phyloP scores from a whole-genome alignment of 2,113 vertebrate species.

The Vulpes ferrilata region DNA sequence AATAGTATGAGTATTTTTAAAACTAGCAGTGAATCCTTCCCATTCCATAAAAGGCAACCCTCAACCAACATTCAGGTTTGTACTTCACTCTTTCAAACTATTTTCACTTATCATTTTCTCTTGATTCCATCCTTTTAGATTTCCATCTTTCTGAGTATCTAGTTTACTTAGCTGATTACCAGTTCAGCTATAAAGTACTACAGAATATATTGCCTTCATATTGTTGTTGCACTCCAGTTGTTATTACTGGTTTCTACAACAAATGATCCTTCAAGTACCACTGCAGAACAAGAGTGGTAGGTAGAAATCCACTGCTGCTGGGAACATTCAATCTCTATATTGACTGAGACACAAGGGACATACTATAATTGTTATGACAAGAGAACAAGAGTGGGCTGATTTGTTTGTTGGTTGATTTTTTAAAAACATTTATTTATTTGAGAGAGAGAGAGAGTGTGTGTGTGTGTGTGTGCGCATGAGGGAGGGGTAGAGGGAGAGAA shows the following conservation, averaged over 20 bases:
- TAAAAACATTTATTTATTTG: constrained; percentile 38
- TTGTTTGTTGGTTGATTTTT: constrained; percentile 31
- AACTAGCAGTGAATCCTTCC: neutral
- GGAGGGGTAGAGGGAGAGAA: neutral
- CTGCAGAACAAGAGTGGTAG: neutral
- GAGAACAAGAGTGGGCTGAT: neutral
- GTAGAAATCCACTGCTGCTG: neutral
- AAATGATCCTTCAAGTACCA: constrained; percentile 1
- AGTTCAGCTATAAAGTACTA: neutral
- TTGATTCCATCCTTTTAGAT: constrained; percentile 14
- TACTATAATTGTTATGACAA: neutral
- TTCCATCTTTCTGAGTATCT: neutral
- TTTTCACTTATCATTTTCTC: neutral
- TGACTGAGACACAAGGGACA: constrained; percentile 31
- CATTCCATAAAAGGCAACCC: neutral
- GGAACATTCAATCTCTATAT: neutral
- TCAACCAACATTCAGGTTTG: neutral
- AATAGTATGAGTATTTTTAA: neutral
- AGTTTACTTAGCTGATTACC: constrained; percentile 45
- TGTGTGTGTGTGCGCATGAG: neutral
- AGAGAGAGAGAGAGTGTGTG: neutral
- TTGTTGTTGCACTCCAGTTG: neutral
- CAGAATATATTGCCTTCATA: neutral
- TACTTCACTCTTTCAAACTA: neutral
- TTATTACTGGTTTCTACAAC: neutral